Evolutionary conservation across 2,888 invertebrate species (phyloP).

Genomic region (Pyrrhosoma nymphula): DNA sequence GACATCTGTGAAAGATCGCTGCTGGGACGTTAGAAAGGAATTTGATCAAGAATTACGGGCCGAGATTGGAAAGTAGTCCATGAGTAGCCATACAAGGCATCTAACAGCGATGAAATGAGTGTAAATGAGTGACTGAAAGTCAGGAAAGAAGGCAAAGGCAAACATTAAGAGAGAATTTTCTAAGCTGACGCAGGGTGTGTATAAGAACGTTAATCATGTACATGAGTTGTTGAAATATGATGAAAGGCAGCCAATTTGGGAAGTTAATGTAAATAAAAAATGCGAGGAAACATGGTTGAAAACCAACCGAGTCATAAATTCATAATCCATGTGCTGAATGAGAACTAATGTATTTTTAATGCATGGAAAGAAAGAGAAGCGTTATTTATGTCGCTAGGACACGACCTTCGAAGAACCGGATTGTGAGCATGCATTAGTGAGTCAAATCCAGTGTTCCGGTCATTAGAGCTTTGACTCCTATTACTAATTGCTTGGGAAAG

Average conservation of each 20-base stretch:
- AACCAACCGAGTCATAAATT: conserved; percentile 46
- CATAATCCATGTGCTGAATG: neutral
- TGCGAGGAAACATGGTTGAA: conserved; percentile 3
- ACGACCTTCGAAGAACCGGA: conserved; percentile 53
- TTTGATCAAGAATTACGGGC: neutral
- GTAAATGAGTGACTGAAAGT: neutral
- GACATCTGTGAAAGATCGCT: neutral
- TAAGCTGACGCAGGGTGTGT: neutral
- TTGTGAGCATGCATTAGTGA: conserved; percentile 9
- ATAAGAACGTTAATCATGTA: neutral
- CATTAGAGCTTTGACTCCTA: conserved; percentile 39
- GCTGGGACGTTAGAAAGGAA: too few species aligned
- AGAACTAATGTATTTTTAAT: conserved; percentile 60
- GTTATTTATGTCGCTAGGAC: conserved; percentile 45
- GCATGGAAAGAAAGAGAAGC: neutral
- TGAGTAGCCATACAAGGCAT: neutral
- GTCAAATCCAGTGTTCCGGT: conserved; percentile 7
- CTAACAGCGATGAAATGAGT: neutral
- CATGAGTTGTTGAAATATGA: neutral
- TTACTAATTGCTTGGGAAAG: conserved; percentile 44
- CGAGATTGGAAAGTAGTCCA: neutral
- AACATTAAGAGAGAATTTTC: neutral
- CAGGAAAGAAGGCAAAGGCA: neutral
- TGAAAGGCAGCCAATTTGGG: neutral
- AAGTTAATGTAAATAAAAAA: conserved; percentile 41